phyloP scores from a whole-genome alignment of 2,113 vertebrate genomes.

The Cathartes aura region DNA sequence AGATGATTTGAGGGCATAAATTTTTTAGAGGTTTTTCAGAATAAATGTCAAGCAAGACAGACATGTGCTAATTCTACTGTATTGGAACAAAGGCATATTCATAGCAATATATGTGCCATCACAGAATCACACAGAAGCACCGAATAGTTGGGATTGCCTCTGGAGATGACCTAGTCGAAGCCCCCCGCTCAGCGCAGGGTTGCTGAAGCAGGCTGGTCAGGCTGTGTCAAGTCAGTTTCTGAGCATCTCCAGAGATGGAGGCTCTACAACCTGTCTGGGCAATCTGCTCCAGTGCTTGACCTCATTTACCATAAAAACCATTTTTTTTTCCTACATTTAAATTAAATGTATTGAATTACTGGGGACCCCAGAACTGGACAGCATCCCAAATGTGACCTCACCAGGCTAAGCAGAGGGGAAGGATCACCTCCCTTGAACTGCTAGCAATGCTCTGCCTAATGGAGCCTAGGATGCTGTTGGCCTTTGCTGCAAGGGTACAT shows the following conservation, averaged over 20 bases:
- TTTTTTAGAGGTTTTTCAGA: not conserved
- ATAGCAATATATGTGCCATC: not conserved
- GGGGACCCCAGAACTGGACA: not conserved
- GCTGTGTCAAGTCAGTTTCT: not conserved
- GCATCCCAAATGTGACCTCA: not conserved
- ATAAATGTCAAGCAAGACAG: not conserved
- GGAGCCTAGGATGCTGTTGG: not conserved
- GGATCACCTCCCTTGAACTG: not conserved
- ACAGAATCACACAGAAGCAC: not conserved
- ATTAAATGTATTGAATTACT: not conserved
- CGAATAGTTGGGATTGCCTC: not conserved
- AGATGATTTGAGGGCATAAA: not conserved
- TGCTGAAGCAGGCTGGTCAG: not conserved
- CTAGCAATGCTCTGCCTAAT: not conserved
- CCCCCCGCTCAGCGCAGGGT: fast-evolving
- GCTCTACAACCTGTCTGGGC: not conserved
- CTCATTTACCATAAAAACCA: not conserved
- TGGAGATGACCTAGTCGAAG: not conserved
- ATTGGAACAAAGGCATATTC: not conserved
- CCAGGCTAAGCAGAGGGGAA: not conserved
- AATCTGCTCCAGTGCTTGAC: not conserved
- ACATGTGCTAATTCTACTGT: not conserved
- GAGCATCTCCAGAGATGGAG: not conserved
- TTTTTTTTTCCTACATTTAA: fast-evolving
- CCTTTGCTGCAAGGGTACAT: not conserved